Base-by-base conservation (phyloP, 1,140 invertebrate species). In the Polypedilum vanderplanki region DNA sequence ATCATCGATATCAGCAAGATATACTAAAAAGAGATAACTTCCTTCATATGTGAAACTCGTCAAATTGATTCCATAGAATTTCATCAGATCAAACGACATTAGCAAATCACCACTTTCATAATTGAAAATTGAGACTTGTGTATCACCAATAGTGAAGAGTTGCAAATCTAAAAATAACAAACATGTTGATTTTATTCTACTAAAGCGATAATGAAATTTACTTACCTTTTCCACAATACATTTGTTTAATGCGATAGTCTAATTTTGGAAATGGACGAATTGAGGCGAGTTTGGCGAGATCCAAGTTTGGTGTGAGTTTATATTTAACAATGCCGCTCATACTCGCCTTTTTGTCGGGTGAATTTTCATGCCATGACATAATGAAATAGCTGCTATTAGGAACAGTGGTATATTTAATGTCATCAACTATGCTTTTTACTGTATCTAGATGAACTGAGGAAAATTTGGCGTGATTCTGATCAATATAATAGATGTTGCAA, bases 211-310 rank as follows among this genome's bases (percentile, higher is more conserved):
- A 33, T 33, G 5, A 33, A 3, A 33, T 33, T 33, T 33, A 7
- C 65, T 70, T 70, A 70, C 65, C 65, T 22, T 70, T 18, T 20
- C 18, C 20, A 12, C 65, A 70, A 20, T 70, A 20, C 65, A 70
- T 70, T 70, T 70, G 65, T 70, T 22, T 18, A 1, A 70, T 70
- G 15, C 17, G 65, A 70, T 70, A 70, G 20, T 18, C 18, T 18
- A 70, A 18, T 70, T 70, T 70, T 22, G 65, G 65, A 70, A 70
- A 70, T 22, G n/a, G 65, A 2, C 65, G 65, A 9, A 70, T 70
- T 2, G 15, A 18, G 1, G 65, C 65, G 2, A 70, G 17, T 22
- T 70, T 70, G 1, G 65, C 65, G 0, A 70, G 18, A 18, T 70
- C 65, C 17, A 70, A 70, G 17, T 70, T 70, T 18, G 65, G 65